Evolutionary conservation across 1,140 invertebrate genomes (phyloP).

Genomic region (Drosophila bocki): DNA sequence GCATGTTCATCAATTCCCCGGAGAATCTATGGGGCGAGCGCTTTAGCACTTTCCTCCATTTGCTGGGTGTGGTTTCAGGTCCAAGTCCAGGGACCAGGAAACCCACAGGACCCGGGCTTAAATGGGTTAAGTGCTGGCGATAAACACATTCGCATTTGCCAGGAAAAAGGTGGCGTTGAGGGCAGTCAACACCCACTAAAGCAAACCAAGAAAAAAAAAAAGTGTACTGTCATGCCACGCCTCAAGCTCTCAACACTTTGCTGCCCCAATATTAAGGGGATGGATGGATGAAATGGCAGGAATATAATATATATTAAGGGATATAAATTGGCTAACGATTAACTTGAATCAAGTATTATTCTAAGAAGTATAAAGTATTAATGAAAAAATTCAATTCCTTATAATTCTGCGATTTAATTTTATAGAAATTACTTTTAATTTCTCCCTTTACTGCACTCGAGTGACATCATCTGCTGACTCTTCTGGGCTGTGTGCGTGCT

Average conservation of each 20-base stretch:
- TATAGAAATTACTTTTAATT: neutral
- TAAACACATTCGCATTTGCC: constrained; percentile 40
- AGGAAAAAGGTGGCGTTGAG: neutral
- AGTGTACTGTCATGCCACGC: constrained; percentile 30
- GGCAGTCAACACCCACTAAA: constrained; percentile 44
- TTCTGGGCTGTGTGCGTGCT: constrained; percentile 4
- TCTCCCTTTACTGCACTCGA: constrained; percentile 9
- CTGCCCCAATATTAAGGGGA: neutral
- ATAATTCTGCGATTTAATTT: neutral
- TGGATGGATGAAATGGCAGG: neutral
- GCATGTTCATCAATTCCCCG: constrained; percentile 54
- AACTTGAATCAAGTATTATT: neutral
- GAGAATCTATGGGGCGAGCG: constrained; percentile 23
- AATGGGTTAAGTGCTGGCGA: constrained; percentile 52
- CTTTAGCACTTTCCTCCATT: constrained; percentile 32
- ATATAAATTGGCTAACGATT: constrained; percentile 4
- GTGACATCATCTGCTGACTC: constrained; percentile 4
- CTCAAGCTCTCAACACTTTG: neutral
- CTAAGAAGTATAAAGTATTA: neutral
- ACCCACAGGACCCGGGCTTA: constrained; percentile 25
- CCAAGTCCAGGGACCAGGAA: neutral
- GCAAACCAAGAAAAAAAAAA: neutral
- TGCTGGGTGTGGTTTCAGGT: constrained; percentile 30
- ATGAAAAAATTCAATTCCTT: no score
- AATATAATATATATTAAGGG: neutral